Percentiles rank a stretch among this genome's conserved stretches.
Conservation (phyloP, 2,113 vertebrate species). For the Vombatus ursinus region DNA sequence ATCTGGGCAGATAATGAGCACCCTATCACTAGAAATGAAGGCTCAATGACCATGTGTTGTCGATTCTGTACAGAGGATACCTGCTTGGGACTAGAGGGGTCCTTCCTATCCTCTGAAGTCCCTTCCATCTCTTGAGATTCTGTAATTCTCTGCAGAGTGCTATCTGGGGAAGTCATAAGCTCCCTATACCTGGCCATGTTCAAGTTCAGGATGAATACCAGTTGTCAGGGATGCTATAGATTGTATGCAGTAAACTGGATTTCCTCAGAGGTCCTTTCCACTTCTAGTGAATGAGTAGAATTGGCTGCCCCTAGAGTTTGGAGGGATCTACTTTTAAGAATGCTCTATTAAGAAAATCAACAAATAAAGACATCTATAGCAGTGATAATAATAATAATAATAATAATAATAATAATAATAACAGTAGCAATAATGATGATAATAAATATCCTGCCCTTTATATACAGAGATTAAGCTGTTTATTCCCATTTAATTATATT, state of each 20-base stretch:
- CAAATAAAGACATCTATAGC: background rate
- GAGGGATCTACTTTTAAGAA: background rate
- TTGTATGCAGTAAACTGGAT: background rate
- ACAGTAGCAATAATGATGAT: background rate
- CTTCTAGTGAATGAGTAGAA: background rate
- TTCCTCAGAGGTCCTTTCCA: background rate
- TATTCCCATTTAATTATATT: background rate
- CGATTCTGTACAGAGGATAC: background rate
- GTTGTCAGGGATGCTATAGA: background rate
- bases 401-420: background rate
- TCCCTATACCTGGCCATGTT: background rate
- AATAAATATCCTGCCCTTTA: background rate
- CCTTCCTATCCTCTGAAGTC: background rate
- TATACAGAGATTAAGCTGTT: background rate
- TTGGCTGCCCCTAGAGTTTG: background rate
- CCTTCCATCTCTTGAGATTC: background rate
- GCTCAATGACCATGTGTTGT: background rate
- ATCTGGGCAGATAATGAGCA: background rate
- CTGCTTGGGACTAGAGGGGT: background rate
- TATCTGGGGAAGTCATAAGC: background rate
- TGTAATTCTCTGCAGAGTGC: background rate
- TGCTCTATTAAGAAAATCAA: background rate
- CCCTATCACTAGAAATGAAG: background rate
- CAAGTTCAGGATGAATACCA: background rate
- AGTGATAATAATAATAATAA: background rate